Evolutionary conservation across 2,113 vertebrate species (phyloP), one percentile per base, ranked within the genome.

Genomic region (Oenanthe melanoleuca): DNA sequence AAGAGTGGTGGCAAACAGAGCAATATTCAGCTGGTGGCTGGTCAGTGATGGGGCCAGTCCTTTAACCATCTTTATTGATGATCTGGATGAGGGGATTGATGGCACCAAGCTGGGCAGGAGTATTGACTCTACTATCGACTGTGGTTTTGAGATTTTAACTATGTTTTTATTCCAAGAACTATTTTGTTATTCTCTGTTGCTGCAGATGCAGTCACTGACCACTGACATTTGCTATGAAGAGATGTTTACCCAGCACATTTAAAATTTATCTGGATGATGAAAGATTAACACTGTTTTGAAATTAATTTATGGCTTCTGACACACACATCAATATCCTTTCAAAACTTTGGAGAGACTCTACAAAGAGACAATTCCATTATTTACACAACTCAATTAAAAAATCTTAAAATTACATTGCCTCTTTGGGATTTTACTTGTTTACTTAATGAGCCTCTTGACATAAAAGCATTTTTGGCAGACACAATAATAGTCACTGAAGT

Each of bases 401-500:
- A 64, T 61, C 67, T 91, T 92, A 64, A 88, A 88, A 93, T 69
- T 19, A 40, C 75, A 89, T 44, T 2, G 8, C 11, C 31, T 92
- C 64, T 59, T 78, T 66, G 31, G 45, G 86, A 88, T 88, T 90
- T 88, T 74, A 83, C 57, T 96, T 92, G 64, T 88, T 89, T 77
- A 78, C 18, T 86, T 93, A 86, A 96, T 65, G n/a, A 40, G 31
- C 31, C 40, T 94, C 65, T 86, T 3, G 4, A 69, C 69, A 64
- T 88, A 95, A 94, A 94, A 96, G 90, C 86, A 81, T 94, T 95
- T 96, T 96, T 97, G 95, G 95, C 94, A 86, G 55, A 38, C 45
- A 64, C 44, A 12, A 25, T 40, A 45, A 79, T 12, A 44, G n/a
- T 45, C 31, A 22, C 31, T 93, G 34, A 92, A 92, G 67, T 40